Base-by-base conservation (phyloP, 2,888 invertebrate species). In the Hypolimnas misippus region DNA sequence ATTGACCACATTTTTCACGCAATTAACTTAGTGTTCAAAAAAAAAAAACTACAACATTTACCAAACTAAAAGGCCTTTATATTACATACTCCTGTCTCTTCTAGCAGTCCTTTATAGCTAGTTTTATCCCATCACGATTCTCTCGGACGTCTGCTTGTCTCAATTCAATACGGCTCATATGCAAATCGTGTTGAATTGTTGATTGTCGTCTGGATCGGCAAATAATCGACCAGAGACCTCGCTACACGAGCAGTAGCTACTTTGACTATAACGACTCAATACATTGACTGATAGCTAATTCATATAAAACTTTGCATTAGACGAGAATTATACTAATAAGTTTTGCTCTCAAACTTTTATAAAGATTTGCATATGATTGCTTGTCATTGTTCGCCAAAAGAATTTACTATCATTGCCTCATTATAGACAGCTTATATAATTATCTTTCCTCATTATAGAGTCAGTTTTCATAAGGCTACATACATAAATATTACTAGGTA, bases 121-220 rank as follows among this genome's bases (percentile, higher is more conserved):
- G 72, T 65, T 70, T 67, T 71, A 68, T 68, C 71, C 75, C 76
- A 76, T 79, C 76, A 81, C 74, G 73, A 76, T 70, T 74, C 75
- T 74, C 75, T 75, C 73, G 76, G 80, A 80, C 79, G 78, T 74
- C 76, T 77, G 79, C 75, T 76, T 75, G 80, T 82, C 83, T 86
- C 86, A 80, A 87, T 86, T 84, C 85, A 85, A 86, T 85, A 81
- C 81, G 76, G 81, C 82, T 86, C 83, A 76, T 83, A 88, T 88
- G 87, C 86, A 88, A 89, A 88, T 88, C 77, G 76, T 83, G 82
- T 84, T 84, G 86, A 86, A 87, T 82, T 83, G 83, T 83, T 85
- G 86, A 87, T 87, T 83, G 86, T 87, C 83, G 78, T 77, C 82
- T 81, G 82, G 84, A 86, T 84, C 78, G 82, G 80, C 80, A 83